Conservation (phyloP, 2,113 vertebrate species). For the Cygnus atratus region DNA sequence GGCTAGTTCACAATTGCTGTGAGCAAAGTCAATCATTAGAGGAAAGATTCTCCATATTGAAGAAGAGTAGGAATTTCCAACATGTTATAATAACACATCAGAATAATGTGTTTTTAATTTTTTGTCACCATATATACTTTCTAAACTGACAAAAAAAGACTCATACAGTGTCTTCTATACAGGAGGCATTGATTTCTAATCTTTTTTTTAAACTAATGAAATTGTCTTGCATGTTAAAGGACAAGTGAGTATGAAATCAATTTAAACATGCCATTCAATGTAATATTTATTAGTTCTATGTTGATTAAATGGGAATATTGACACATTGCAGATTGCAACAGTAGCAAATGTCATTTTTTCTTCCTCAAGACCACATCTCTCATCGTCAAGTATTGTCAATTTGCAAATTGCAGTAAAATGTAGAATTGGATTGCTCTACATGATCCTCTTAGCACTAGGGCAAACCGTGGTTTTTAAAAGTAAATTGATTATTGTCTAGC, state of each 20-base stretch:
- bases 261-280: slow-evolving; percentile 62
- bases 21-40: not conserved
- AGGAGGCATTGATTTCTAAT: not conserved
- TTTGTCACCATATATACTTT: not conserved
- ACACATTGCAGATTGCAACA: slow-evolving; percentile 9
- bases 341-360: slow-evolving; percentile 41
- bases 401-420: slow-evolving; percentile 2
- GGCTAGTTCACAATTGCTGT: not conserved
- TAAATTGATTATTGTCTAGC: not conserved
- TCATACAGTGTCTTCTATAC: not conserved
- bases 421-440: not conserved
- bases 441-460: not conserved
- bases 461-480: not conserved
- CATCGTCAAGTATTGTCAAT: slow-evolving; percentile 33
- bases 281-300: slow-evolving; percentile 49
- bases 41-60: not conserved
- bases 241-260: slow-evolving; percentile 69
- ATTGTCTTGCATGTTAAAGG: slow-evolving; percentile 64
- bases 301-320: slow-evolving; percentile 65
- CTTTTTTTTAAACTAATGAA: slow-evolving; percentile 39
- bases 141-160: not conserved
- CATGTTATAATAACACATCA: not conserved
- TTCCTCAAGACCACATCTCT: not conserved
- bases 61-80: not conserved
- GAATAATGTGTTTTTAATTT: not conserved